A percentile compares a stretch with the other conserved stretches of the same genome.
Evolutionary conservation across 2,797 vertebrate genomes (phyloP).

Genomic region (Sebastes variabilis): DNA sequence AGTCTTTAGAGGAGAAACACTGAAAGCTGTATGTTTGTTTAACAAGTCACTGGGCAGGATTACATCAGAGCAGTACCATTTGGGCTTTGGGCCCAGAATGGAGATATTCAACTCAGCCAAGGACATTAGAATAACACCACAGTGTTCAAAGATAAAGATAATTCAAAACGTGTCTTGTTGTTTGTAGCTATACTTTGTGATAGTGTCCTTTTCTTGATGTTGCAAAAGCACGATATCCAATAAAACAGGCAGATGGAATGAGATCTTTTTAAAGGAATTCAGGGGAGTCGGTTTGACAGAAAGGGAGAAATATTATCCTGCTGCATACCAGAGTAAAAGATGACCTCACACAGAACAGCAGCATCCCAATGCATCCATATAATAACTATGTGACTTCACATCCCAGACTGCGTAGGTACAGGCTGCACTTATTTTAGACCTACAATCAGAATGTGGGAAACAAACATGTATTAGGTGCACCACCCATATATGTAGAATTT

Average conservation of each 20-base stretch:
- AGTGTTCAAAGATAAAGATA: constrained; percentile 11
- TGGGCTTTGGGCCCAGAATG: constrained; percentile 50
- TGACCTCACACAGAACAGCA: constrained; percentile 40
- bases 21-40: constrained; percentile 66
- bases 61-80: constrained; percentile 69
- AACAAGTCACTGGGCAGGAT: constrained; percentile 63
- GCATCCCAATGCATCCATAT: constrained; percentile 7
- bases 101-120: constrained; percentile 51
- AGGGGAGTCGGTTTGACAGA: constrained; percentile 46
- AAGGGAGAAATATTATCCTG: constrained; percentile 25
- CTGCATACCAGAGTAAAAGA: constrained; percentile 53
- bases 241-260: constrained; percentile 18
- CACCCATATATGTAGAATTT: not conserved
- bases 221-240: constrained; percentile 8
- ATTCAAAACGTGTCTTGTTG: constrained; percentile 9
- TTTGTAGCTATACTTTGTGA: not conserved
- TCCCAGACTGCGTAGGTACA: not conserved
- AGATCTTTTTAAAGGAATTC: constrained; percentile 56
- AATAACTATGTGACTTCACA: constrained; percentile 2
- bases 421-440: not conserved
- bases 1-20: constrained; percentile 54
- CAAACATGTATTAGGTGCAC: not conserved
- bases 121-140: constrained; percentile 50
- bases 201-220: constrained; percentile 1
- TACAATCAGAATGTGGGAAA: not conserved